Base-by-base conservation (phyloP, 2,888 invertebrate species). In the Eristalinus aeneus region DNA sequence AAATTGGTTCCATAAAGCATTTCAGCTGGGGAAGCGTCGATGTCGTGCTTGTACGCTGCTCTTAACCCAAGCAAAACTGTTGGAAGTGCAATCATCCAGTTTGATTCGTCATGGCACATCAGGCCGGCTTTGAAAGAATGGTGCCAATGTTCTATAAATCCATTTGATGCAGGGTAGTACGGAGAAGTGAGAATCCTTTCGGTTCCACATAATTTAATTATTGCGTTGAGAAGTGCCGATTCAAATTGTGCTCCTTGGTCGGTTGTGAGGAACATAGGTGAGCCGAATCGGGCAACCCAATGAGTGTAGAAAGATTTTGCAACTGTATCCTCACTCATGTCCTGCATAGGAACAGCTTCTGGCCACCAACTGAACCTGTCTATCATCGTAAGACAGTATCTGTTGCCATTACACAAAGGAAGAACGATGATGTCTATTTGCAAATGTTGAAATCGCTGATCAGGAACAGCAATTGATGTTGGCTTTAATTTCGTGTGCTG, bases 241-340 rank as follows among this genome's bases (percentile, higher is more conserved):
- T 84, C 88, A 67, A 81, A 81, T 64, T 84, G 80, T 22, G 74
- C 64, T 20, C 78, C 78, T 61, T 85, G 72, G 69, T 88, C 78
- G 16, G 83, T 77, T 2, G 83, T 80, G 1, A 87, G 10, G 11
- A 36, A n/a, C 16, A n/a, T 63, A 8, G 80, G 80, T n/a, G 63
- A 69, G 46, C 84, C 81, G 22, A 73, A 83, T n/a, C 73, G 58
- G 12, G 69, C 63, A 63, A 83, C 20, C 83, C 80, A 83, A 31
- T 54, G 31, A 10, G 53, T 39, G 31, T 71, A 67, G n/a, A 87
- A 84, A 3, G 60, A 23, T n/a, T 54, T 71, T 8, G 87, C 77
- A 0, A 81, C 39, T 11, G 74, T 77, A 11, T 80, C 74, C 12
- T 80, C 83, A 10, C 34, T 63, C 22, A 74, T 69, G 9, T 83